phyloP scores from a whole-genome alignment of 1,140 invertebrate species.

The Ceratosolen fusciceps region DNA sequence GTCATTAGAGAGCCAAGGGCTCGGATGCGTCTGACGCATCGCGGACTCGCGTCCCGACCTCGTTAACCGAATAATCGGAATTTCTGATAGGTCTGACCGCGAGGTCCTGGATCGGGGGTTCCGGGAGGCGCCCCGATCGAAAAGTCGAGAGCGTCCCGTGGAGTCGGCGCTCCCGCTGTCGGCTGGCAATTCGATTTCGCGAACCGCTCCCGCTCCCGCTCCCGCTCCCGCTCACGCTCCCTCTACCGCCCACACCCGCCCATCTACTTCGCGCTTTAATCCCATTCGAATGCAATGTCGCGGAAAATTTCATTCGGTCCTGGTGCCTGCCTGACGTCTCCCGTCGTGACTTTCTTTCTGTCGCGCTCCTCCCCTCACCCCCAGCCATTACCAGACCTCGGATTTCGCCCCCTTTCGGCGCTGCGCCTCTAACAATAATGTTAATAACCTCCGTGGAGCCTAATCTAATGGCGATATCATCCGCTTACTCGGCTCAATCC shows the following conservation, averaged over 20 bases:
- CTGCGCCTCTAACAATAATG: no score
- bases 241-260: constrained; percentile 55
- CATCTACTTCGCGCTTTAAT: constrained; percentile 68
- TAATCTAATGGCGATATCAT: constrained; percentile 17
- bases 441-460: no score
- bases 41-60: no score
- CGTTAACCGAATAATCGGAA: no score
- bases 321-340: constrained; percentile 54
- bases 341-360: constrained; percentile 70
- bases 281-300: constrained; percentile 71
- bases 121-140: no score
- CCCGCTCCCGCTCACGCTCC: constrained; percentile 57
- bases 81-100: no score
- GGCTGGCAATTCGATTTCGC: constrained; percentile 69
- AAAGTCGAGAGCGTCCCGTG: no score
- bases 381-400: constrained; percentile 66
- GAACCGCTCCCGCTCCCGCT: constrained; percentile 30
- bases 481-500: neutral
- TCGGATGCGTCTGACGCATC: no score
- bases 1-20: no score
- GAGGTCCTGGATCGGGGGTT: no score
- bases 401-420: constrained; percentile 52
- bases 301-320: constrained; percentile 71
- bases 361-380: constrained; percentile 40
- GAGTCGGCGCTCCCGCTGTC: neutral